phyloP scores from a whole-genome alignment of 1,140 invertebrate species.

The Philaenus spumarius region DNA sequence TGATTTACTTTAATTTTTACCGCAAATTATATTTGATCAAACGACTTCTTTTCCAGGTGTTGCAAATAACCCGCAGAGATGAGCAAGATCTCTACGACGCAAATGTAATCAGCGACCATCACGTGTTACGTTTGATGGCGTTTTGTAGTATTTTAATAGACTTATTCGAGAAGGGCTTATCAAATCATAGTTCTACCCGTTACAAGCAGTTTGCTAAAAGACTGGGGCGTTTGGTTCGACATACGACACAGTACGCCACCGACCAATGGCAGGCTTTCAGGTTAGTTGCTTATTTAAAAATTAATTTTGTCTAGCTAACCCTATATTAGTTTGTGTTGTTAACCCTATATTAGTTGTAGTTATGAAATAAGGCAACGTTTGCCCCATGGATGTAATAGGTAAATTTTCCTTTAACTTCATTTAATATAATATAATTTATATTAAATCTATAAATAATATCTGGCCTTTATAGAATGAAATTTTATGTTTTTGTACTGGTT shows the following conservation, averaged over 20 bases:
- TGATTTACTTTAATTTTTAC: too few relatives aligned
- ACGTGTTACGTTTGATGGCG: conserved; percentile 62
- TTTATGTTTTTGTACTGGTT: too few relatives aligned
- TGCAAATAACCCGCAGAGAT: conserved; percentile 25
- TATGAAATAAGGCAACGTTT: too few relatives aligned
- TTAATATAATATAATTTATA: too few relatives aligned
- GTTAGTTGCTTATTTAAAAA: conserved; percentile 16
- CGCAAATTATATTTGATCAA: too few relatives aligned
- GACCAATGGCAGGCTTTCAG: conserved; percentile 61
- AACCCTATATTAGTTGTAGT: too few relatives aligned
- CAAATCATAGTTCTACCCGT: conserved; percentile 56
- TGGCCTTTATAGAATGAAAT: too few relatives aligned
- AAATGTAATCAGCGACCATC: conserved; percentile 49
- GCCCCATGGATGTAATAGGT: too few relatives aligned
- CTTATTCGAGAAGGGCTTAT: conserved; percentile 57
- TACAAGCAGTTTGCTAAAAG: conserved; percentile 66
- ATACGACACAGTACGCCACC: conserved; percentile 65
- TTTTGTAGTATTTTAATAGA: conserved; percentile 58
- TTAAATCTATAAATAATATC: too few relatives aligned
- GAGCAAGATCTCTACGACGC: conserved; percentile 50
- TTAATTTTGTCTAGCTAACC: too few relatives aligned
- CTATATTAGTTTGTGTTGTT: too few relatives aligned
- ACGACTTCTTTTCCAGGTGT: conserved; percentile 35
- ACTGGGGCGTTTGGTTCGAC: conserved; percentile 59
- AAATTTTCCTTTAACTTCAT: too few relatives aligned